Evolutionary conservation across 2,888 invertebrate genomes (phyloP), one percentile per base, ranked within the genome.

Genomic region (Pristionchus mayeri): DNA sequence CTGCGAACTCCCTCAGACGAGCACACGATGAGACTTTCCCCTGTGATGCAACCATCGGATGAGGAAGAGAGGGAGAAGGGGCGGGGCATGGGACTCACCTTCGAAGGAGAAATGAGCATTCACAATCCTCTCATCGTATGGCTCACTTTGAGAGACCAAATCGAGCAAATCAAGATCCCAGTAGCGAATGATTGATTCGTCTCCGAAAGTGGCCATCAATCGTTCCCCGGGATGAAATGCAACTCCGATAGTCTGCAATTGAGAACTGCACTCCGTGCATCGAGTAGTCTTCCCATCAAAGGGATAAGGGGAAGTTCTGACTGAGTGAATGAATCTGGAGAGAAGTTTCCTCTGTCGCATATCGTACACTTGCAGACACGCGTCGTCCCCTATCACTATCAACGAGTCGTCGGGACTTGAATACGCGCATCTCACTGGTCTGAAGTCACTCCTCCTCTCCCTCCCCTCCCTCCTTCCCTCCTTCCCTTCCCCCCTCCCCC

Each of bases 101-200:
- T 24, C 7, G 13, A 34, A 40, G 21, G 82, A 67, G 82, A 82
- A 82, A 24, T 67, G 67, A 48, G 50, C 50, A 50, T 44, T 18
- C 18, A n/a, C 0, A 24, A 82, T 67, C 4, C 21, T 44, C 2
- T 63, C 67, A 21, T 67, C n/a, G 27, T 30, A 67, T 16, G 82
- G 82, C 67, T 82, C 82, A 48, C 67, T 67, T 50, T 82, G 82
- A 16, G 82, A 82, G 11, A 82, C 82, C 27, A 63, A 82, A 50
- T 82, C 82, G 9, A 82, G 37, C 18, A 48, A 48, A 30, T 82
- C 82, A 16, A 82, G 67, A 82, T 82, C 82, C 82, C 82, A 82
- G 30, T 67, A 82, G 7, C 82, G 82, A 30, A 82, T 52, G 3
- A 82, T 34, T 27, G 48, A 44, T 44, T 82, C 82, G 21, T 67